Base-by-base conservation (phyloP, 2,797 vertebrate species). In the Enteromius trimaculatus region DNA sequence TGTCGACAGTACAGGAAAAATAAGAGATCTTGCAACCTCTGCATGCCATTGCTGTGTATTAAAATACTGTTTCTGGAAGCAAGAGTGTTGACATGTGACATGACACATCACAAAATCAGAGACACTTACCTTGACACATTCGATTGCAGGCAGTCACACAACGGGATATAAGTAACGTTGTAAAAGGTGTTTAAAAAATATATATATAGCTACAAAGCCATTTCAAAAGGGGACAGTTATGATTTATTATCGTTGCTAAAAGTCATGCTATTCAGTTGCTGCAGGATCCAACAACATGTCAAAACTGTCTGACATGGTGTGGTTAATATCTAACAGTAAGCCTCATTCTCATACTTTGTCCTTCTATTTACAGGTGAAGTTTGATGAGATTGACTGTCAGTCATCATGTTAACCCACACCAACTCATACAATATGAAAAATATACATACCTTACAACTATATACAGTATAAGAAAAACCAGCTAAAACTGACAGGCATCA, bases 191-290 rank as follows among this genome's bases (percentile, higher is more conserved):
- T 68, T 16, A 26, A 49, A 55, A 55, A 42, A 42, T 42, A 42
- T 42, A 42, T 42, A 42, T 10, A 10, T 47, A 71, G 42, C 16
- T 26, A 10, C 8, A 74, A 34, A 16, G 71, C 5, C 2, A 17
- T n/a, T 37, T 23, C 5, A 23, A 58, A 39, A 58, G 39, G 7
- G 39, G 53, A 42, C 74, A 39, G 34, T 39, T 42, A 14, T 17
- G 31, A 58, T 58, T 23, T 60, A 39, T 76, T 76, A 39, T 39
- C 21, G 26, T 58, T 76, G 34, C n/a, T 76, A 26, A 49, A 72
- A 49, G 44, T 11, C 4, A 14, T 11, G 9, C 44, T 19, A 16
- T 72, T 72, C 44, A 72, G 14, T 44, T 49, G 42, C 69, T 71
- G 23, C 23, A 71, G 3, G n/a, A 47, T 71, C 23, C 3, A 47